phyloP scores from a whole-genome alignment of 2,113 vertebrate genomes.

The Aix galericulata region DNA sequence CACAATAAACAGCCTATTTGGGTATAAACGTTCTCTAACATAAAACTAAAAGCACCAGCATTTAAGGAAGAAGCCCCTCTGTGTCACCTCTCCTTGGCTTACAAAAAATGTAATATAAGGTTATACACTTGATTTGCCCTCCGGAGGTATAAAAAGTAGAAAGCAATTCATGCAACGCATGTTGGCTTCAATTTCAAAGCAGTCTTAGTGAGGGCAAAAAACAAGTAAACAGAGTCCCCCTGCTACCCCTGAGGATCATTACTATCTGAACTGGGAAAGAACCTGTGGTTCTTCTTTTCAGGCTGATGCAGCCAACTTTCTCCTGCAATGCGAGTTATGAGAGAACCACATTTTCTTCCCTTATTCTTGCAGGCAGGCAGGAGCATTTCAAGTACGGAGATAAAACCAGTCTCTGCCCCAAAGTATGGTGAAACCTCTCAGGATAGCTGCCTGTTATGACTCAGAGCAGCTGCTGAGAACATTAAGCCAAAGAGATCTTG shows the following conservation, averaged over 20 bases:
- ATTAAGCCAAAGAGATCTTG: neutral
- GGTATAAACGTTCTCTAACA: neutral
- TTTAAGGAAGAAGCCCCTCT: neutral
- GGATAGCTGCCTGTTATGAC: neutral
- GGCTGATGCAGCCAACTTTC: neutral
- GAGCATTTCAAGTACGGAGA: neutral
- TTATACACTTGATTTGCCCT: neutral
- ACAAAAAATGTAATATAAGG: neutral
- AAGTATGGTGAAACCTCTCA: conserved; percentile 2
- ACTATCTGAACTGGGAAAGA: neutral
- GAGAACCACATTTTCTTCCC: neutral
- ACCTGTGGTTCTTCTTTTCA: neutral
- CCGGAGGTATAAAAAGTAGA: neutral
- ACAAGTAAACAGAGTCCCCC: neutral
- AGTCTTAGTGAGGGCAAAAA: neutral
- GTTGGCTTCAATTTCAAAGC: neutral
- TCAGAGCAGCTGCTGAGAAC: conserved; percentile 48
- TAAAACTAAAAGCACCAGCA: neutral
- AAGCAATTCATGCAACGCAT: neutral
- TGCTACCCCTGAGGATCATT: neutral
- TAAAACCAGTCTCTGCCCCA: neutral
- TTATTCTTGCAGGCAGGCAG: neutral
- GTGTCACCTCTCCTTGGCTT: neutral
- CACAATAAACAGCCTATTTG: neutral
- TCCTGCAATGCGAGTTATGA: neutral